Evolutionary conservation across 2,797 vertebrate genomes (phyloP).

Genomic region (Perodicticus potto): DNA sequence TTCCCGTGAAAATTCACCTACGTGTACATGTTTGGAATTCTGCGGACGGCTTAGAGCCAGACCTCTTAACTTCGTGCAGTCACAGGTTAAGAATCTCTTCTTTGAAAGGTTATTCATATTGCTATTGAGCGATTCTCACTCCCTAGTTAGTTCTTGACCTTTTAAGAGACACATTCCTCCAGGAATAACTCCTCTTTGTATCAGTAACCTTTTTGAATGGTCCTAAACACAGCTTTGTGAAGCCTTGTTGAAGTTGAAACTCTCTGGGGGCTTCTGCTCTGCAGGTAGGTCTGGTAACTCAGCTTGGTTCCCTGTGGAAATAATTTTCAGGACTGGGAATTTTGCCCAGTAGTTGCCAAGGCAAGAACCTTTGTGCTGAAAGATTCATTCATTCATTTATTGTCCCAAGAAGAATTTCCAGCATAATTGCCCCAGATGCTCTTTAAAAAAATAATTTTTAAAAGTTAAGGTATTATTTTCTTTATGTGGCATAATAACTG

Average conservation of each 20-base stretch:
- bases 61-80: background rate
- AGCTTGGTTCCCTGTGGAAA: background rate
- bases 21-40: background rate
- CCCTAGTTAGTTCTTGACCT: slow-evolving; percentile 58
- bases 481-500: background rate
- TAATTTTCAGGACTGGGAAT: background rate
- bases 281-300: background rate
- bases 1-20: no score
- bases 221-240: slow-evolving; percentile 35
- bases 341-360: background rate
- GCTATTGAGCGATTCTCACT: background rate
- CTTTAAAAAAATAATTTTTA: background rate
- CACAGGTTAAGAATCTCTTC: background rate
- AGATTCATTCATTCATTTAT: background rate
- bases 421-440: background rate
- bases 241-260: background rate
- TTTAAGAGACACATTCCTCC: background rate
- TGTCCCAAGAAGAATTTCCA: background rate
- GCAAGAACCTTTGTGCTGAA: background rate
- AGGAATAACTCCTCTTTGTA: slow-evolving; percentile 52
- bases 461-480: background rate
- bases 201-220: background rate
- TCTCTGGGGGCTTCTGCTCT: background rate
- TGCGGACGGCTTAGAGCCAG: background rate
- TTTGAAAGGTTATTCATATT: background rate